Base-by-base conservation (phyloP, 2,113 vertebrate species). In the Esox niger region DNA sequence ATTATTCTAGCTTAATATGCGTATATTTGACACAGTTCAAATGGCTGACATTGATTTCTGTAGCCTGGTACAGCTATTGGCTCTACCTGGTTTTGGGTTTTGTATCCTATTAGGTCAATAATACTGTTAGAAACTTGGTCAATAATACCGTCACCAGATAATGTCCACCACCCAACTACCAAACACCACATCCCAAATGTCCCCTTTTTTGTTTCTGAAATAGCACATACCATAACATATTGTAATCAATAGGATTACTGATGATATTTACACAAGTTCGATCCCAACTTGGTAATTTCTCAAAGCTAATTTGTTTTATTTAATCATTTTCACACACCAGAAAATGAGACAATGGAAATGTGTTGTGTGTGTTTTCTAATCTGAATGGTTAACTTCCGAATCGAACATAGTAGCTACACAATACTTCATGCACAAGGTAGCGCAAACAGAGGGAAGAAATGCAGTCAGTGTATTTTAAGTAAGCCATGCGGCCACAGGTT, bases 381-480 rank as follows among this genome's bases (percentile, higher is more conserved):
- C 43, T 80, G 70, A 55, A 74, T 66, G 66, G 21, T 2, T 76
- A 78, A 81, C 78, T 82, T 76, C 80, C 79, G 72, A 83, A 85
- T 82, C 78, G 82, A 80, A 85, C 82, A 83, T 80, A 82, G 74
- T 82, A 83, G 27, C 27, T 27, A 23, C 27, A 1, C 55, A 57
- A 6, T 71, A 88, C 75, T 75, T 10, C 88, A 88, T 89, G 86
- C 86, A 87, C 79, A 85, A 79, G 75, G 71, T 82, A 88, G 83
- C 84, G 88, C 80, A 81, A 82, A 84, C 70, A 79, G 59, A 64
- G 71, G 74, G 59, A 58, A 73, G 73, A 68, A 54, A 73, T 11
- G 26, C 80, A 85, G 85, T 75, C 85, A 88, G 87, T 88, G 87
- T 88, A n/a, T 74, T 87, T 83, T 84, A 78, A 84, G 87, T 80